Conservation (phyloP, 1,140 invertebrate genomes). For the Periplaneta americana region DNA sequence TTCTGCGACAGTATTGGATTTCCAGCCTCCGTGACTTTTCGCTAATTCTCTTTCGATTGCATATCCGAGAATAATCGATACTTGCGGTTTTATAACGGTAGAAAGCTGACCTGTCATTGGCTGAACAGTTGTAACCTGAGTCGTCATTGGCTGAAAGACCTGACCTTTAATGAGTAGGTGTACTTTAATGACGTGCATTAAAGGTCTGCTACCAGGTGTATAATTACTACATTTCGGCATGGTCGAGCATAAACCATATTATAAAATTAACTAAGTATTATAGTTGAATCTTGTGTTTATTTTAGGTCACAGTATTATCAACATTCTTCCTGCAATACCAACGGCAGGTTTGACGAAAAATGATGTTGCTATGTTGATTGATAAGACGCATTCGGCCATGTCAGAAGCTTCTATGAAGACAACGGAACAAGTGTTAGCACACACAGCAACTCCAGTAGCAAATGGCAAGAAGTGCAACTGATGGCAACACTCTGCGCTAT, state of each 20-base stretch:
- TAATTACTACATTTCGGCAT: too few species aligned
- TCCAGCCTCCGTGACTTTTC: neutral
- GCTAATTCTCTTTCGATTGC: too few species aligned
- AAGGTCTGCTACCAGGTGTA: too few species aligned
- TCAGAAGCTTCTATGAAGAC: slow-evolving; percentile 49
- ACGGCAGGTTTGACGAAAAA: slow-evolving; percentile 65
- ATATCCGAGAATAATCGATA: too few species aligned
- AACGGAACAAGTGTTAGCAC: slow-evolving; percentile 42
- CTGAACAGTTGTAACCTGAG: too few species aligned
- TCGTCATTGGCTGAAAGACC: too few species aligned
- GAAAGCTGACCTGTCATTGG: too few species aligned
- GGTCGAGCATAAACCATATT: too few species aligned
- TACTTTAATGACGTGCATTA: too few species aligned
- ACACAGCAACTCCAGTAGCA: neutral
- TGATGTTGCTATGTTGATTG: slow-evolving; percentile 65
- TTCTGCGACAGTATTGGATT: neutral
- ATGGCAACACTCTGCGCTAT: neutral
- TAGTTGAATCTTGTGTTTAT: slow-evolving; percentile 25
- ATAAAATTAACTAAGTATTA: neutral
- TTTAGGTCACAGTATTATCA: slow-evolving; percentile 72
- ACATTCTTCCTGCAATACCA: slow-evolving; percentile 67
- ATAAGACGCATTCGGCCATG: slow-evolving; percentile 57
- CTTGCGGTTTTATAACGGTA: too few species aligned
- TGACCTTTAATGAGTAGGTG: too few species aligned
- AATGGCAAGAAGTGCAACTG: neutral